These are phyloP conservation scores for Aramus guarauna DNA, from an alignment of 2,113 vertebrate species.

Conservation along the genomic window DNA sequence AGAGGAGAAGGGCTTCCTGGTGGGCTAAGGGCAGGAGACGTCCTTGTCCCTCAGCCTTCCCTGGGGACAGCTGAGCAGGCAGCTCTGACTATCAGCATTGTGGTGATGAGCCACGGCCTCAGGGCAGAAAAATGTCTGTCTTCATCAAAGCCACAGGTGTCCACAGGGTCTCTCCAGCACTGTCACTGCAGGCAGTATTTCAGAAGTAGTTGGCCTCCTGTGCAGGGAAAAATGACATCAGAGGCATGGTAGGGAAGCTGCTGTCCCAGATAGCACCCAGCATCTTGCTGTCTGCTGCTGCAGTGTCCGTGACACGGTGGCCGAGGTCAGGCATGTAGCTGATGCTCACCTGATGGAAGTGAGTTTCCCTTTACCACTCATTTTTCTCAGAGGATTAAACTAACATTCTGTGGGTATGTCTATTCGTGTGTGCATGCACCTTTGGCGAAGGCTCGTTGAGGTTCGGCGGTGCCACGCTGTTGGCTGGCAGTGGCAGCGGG, in stretches of 20 bases:
- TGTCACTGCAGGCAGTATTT: background rate
- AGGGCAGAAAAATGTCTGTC: background rate
- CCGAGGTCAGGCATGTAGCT: background rate
- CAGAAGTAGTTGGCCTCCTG: background rate
- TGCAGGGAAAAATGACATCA: background rate
- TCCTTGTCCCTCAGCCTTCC: background rate
- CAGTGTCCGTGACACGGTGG: accelerated
- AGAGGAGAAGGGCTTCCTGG: background rate
- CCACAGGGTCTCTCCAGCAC: background rate
- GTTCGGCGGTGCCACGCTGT: no score
- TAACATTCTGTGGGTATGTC: background rate
- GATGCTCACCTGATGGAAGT: background rate
- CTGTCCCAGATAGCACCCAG: background rate
- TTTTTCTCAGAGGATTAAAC: background rate
- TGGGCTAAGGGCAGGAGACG: background rate
- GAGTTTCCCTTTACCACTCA: background rate
- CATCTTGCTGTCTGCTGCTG: background rate
- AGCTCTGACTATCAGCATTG: background rate
- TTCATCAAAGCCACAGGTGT: background rate
- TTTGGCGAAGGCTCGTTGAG: accelerated
- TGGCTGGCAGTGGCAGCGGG: background rate
- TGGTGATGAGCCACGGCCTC: background rate
- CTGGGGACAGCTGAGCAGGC: background rate
- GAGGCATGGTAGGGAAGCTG: background rate
- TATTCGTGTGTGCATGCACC: accelerated